These are phyloP conservation scores for Iguana delicatissima DNA, from an alignment of 2,797 vertebrate genomes.

Conservation along the genomic window DNA sequence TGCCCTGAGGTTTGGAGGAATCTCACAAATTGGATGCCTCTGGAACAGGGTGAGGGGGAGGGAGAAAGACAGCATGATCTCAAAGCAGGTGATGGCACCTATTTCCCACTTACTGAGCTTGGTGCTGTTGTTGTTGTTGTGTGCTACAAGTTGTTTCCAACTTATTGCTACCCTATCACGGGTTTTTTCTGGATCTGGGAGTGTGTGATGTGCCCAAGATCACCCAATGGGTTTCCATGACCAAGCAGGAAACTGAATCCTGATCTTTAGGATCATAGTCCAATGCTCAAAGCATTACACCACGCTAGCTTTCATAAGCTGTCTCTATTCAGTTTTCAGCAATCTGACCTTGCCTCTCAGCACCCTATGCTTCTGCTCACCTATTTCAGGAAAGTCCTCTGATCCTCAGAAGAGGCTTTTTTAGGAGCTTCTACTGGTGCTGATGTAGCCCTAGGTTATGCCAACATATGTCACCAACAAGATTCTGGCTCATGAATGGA, in stretches of 20 bases:
- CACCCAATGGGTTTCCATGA: too few relatives aligned
- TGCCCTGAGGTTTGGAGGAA: not conserved
- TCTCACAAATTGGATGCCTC: not conserved
- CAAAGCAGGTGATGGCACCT: not conserved
- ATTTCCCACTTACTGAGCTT: not conserved
- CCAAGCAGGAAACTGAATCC: too few relatives aligned
- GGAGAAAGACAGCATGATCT: not conserved
- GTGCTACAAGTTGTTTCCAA: too few relatives aligned
- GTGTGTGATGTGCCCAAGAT: too few relatives aligned
- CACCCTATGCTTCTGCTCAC: not conserved
- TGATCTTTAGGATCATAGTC: too few relatives aligned
- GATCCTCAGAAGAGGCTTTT: not conserved
- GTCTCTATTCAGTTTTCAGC: not conserved
- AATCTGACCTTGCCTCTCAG: not conserved
- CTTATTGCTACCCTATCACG: too few relatives aligned
- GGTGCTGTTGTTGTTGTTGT: too few relatives aligned
- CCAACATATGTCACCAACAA: too few relatives aligned
- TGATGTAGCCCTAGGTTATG: too few relatives aligned
- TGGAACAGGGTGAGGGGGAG: not conserved
- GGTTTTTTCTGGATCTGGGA: too few relatives aligned
- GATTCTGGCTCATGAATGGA: not conserved
- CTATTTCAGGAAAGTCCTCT: not conserved
- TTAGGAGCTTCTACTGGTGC: not conserved
- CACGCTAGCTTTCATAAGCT: not conserved
- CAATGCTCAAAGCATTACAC: too few relatives aligned